These are phyloP conservation scores for Diprion similis DNA, from an alignment of 1,140 invertebrate genomes.

Conservation along the genomic window DNA sequence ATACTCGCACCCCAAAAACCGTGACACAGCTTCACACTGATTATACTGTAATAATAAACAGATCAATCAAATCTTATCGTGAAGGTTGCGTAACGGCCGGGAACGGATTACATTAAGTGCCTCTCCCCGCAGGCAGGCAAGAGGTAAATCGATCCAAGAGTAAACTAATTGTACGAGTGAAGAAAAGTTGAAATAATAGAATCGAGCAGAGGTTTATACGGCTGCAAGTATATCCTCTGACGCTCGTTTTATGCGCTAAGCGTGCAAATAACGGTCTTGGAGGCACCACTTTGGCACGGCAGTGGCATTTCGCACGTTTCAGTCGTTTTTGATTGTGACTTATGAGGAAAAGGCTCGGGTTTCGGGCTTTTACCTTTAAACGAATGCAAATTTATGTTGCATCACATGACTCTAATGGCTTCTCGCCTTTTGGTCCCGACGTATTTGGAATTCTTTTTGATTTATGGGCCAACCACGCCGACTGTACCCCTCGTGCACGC, in stretches of 20 bases:
- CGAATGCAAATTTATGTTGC: slow-evolving; percentile 7
- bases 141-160: neutral
- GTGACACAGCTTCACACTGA: no score
- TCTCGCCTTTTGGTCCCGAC: neutral
- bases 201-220: neutral
- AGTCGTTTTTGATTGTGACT: slow-evolving; percentile 5
- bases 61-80: neutral
- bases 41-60: neutral
- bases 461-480: neutral
- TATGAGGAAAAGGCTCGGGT: neutral
- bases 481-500: neutral
- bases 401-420: slow-evolving; percentile 1
- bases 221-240: neutral
- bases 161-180: neutral
- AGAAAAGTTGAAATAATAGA: neutral
- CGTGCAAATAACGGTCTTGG: slow-evolving; percentile 2
- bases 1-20: no score
- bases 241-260: slow-evolving; percentile 1
- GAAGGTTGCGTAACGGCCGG: no score
- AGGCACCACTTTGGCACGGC: neutral
- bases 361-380: neutral
- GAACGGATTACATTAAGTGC: no score
- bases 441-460: slow-evolving; percentile 2
- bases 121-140: neutral
- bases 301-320: neutral